Percentiles rank a stretch among this genome's conserved stretches.
phyloP scores from a whole-genome alignment of 53 echinoderm and acorn worm species.

The Mesocentrotus franciscanus region DNA sequence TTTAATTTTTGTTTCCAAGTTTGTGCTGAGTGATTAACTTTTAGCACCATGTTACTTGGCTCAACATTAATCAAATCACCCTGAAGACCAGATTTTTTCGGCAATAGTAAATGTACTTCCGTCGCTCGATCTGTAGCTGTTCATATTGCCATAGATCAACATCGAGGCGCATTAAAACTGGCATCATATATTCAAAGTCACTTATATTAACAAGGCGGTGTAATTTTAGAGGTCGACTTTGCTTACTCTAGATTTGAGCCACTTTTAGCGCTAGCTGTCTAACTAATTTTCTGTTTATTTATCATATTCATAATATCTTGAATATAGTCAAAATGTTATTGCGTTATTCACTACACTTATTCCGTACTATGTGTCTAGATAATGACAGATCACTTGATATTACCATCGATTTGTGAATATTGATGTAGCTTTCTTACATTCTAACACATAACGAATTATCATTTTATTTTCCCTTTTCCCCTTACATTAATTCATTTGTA shows the following conservation, averaged over 20 bases:
- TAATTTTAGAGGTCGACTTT: background rate
- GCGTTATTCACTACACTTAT: background rate
- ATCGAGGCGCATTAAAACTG: background rate
- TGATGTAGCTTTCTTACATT: background rate
- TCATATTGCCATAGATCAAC: background rate
- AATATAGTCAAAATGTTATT: background rate
- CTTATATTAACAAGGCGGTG: background rate
- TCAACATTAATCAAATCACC: no score
- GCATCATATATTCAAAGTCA: background rate
- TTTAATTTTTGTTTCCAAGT: background rate
- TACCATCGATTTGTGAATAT: background rate
- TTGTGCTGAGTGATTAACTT: background rate
- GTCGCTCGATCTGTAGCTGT: no score
- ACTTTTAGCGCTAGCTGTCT: background rate
- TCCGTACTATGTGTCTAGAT: background rate
- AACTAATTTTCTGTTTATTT: background rate
- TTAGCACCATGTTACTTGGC: background rate
- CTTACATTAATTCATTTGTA: background rate
- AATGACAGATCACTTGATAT: background rate
- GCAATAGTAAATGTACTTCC: no score
- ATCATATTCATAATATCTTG: background rate
- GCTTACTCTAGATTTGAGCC: background rate
- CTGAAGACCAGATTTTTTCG: no score
- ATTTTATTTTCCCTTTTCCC: background rate
- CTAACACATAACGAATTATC: background rate